Evolutionary conservation across 2,888 invertebrate genomes (phyloP).

Genomic region (Drosophila histrio): DNA sequence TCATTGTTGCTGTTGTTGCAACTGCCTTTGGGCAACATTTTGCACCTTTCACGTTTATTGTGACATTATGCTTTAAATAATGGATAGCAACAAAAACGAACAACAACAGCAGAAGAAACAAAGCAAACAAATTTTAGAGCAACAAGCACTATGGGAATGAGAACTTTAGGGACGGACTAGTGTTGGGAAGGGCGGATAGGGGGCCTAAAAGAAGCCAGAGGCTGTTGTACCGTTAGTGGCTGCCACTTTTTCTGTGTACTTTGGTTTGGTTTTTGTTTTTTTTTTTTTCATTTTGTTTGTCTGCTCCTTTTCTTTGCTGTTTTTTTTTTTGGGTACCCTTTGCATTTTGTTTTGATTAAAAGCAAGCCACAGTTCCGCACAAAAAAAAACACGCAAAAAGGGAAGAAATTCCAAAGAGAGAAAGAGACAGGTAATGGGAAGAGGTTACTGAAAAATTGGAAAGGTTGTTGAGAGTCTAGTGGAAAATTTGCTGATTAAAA

Average conservation of each 20-base stretch:
- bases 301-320: neutral
- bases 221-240: conserved; percentile 37
- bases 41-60: conserved; percentile 78
- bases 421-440: neutral
- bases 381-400: conserved; percentile 24
- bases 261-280: conserved; percentile 32
- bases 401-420: conserved; percentile 10
- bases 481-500: conserved; percentile 63
- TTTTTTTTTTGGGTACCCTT: conserved; percentile 20
- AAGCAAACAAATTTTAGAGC: conserved; percentile 64
- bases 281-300: conserved; percentile 13
- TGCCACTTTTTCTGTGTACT: conserved; percentile 22
- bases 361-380: conserved; percentile 53
- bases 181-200: neutral
- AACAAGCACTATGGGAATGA: conserved; percentile 35
- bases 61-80: conserved; percentile 77
- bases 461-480: conserved; percentile 36
- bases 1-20: conserved; percentile 14
- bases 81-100: conserved; percentile 52
- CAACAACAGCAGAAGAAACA: conserved; percentile 21
- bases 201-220: conserved; percentile 7
- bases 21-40: conserved; percentile 64
- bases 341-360: conserved; percentile 76
- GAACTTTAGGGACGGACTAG: neutral
- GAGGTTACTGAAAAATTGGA: conserved; percentile 36